Evolutionary conservation across 2,113 vertebrate genomes (phyloP).

Genomic region (Tretioscincus oriximinensis): DNA sequence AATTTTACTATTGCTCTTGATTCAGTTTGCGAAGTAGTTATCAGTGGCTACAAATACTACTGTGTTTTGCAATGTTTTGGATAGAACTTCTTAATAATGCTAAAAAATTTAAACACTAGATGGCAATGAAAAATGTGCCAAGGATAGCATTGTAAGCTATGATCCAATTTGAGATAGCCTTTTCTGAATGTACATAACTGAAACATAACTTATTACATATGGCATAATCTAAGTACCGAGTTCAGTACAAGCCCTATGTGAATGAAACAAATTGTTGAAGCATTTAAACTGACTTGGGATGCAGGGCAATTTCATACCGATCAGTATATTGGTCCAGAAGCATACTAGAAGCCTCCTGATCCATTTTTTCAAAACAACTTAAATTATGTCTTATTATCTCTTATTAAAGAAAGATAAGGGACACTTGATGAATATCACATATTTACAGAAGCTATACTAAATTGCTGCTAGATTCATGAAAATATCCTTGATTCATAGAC

Average conservation of each 20-base stretch:
- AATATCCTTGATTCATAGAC: too few relatives aligned
- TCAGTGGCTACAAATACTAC: constrained; percentile 48
- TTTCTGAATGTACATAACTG: background rate
- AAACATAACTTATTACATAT: background rate
- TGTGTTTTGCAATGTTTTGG: constrained; percentile 44
- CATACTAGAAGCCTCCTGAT: too few relatives aligned
- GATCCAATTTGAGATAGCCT: background rate
- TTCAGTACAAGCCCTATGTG: background rate
- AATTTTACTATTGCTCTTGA: constrained; percentile 58
- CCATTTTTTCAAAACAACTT: too few relatives aligned
- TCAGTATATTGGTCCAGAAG: too few relatives aligned
- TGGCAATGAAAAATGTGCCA: background rate
- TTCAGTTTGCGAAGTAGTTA: constrained; percentile 60
- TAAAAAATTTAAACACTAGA: constrained; percentile 8
- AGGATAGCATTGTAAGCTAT: background rate
- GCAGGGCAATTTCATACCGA: background rate
- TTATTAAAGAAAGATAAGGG: too few relatives aligned
- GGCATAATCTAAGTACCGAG: background rate
- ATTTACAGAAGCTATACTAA: too few relatives aligned
- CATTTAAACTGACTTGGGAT: background rate
- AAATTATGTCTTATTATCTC: too few relatives aligned
- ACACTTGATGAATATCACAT: too few relatives aligned
- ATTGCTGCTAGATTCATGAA: too few relatives aligned
- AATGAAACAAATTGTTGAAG: background rate
- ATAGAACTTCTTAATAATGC: constrained; percentile 22